These are phyloP conservation scores for Therioaphis trifolii DNA, from an alignment of 2,888 invertebrate species.

Conservation along the genomic window DNA sequence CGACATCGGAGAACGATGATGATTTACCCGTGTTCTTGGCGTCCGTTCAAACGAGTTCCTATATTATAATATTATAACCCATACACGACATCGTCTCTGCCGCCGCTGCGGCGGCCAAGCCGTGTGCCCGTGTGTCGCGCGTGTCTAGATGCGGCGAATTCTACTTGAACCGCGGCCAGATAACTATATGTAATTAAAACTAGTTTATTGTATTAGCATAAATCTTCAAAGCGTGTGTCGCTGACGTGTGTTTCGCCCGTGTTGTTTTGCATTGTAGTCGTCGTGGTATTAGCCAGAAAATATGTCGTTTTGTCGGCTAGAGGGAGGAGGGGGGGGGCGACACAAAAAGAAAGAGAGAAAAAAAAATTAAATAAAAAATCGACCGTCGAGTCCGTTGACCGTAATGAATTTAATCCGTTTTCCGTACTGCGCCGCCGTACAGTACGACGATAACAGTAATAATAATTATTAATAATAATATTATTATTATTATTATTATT, in stretches of 20 bases:
- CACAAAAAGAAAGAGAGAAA: no score
- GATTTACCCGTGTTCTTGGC: constrained; percentile 39
- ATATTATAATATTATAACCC: no score
- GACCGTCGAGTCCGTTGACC: constrained; percentile 48
- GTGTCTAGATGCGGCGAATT: constrained; percentile 20
- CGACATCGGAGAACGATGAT: background rate
- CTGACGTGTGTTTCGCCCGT: constrained; percentile 41
- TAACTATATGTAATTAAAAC: constrained; percentile 57
- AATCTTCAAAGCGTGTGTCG: constrained; percentile 51
- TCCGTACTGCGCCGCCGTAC: background rate
- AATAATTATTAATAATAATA: no score
- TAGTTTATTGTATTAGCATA: constrained; percentile 58
- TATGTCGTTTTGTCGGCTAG: constrained; percentile 40
- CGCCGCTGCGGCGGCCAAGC: no score
- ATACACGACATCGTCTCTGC: background rate
- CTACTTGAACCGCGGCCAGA: constrained; percentile 56
- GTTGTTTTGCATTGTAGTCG: constrained; percentile 18
- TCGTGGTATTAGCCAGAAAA: constrained; percentile 34
- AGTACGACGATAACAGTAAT: no score
- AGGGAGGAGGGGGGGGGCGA: no score
- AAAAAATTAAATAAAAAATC: background rate
- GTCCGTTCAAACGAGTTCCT: constrained; percentile 43
- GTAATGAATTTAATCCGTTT: constrained; percentile 37
- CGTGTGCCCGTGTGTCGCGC: no score
- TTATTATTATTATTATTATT: constrained; percentile 4